These are phyloP conservation scores for Geococcyx californianus DNA, from an alignment of 2,113 vertebrate genomes.

Conservation along the genomic window DNA sequence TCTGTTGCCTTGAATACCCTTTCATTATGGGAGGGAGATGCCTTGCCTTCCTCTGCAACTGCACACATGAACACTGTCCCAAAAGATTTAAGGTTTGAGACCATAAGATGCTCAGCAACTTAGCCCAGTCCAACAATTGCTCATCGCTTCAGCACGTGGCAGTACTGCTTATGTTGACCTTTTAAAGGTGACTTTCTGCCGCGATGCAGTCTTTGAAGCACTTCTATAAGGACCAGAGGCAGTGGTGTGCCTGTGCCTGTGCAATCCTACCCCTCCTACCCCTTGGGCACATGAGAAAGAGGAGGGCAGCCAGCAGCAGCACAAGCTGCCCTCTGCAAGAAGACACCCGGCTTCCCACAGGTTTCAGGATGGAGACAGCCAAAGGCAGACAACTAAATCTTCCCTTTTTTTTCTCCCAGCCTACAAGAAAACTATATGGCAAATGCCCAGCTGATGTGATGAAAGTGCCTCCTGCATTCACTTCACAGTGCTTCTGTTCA, in stretches of 20 bases:
- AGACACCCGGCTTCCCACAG: neutral
- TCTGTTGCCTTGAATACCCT: neutral
- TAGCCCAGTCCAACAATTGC: neutral
- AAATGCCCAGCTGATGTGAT: neutral
- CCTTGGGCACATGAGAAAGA: neutral
- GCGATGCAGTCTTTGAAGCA: fast-evolving
- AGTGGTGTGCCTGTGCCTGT: neutral
- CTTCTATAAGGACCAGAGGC: neutral
- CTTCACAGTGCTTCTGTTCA: constrained; percentile 1
- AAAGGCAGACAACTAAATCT: neutral
- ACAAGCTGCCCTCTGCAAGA: neutral
- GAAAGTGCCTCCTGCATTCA: neutral
- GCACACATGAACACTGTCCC: neutral
- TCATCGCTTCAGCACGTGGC: neutral
- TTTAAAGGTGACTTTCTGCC: neutral
- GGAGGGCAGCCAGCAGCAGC: neutral
- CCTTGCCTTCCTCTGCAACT: neutral
- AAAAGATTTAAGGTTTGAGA: neutral
- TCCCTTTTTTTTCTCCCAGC: neutral
- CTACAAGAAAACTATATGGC: neutral
- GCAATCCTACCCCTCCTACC: neutral
- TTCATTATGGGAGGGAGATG: neutral
- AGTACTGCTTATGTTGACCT: neutral
- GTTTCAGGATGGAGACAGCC: neutral
- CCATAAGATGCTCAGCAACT: neutral